Percentiles rank a stretch among this genome's conserved stretches.
phyloP scores from a whole-genome alignment of 2,888 invertebrate species.

The Rambutsinella grinnellia region DNA sequence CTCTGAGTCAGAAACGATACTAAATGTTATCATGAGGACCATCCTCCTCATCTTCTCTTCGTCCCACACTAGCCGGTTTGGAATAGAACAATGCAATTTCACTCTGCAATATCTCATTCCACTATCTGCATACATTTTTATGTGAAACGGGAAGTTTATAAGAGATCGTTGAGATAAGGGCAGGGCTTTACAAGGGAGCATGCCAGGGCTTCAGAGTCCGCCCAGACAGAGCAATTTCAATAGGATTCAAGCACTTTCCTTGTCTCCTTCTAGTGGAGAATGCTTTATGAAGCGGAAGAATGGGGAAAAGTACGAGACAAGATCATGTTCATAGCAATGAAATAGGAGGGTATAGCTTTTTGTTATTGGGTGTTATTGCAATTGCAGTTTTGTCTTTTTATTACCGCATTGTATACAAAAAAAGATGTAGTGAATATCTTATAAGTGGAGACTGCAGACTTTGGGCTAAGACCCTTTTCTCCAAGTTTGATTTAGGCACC shows the following conservation, averaged over 20 bases:
- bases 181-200: neutral
- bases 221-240: neutral
- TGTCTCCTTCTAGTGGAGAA: slow-evolving; percentile 5
- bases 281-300: slow-evolving; percentile 54
- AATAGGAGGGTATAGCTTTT: slow-evolving; percentile 20
- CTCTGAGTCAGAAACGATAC: slow-evolving; percentile 36
- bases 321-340: slow-evolving; percentile 37
- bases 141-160: neutral
- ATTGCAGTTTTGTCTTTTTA: slow-evolving; percentile 10
- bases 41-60: neutral
- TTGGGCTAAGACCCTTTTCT: too few relatives aligned
- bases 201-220: neutral
- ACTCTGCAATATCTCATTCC: too few relatives aligned
- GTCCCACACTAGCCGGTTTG: neutral
- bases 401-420: neutral
- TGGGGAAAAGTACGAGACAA: slow-evolving; percentile 39
- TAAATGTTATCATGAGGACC: slow-evolving; percentile 40
- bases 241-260: too few relatives aligned
- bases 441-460: too few relatives aligned
- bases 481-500: too few relatives aligned
- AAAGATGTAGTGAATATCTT: too few relatives aligned
- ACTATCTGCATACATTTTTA: too few relatives aligned
- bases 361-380: slow-evolving; percentile 33
- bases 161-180: neutral
- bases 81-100: too few relatives aligned